Percentiles rank a stretch among this genome's conserved stretches.
Conservation (phyloP, 2,797 vertebrate genomes). For the Anomalospiza imberbis region DNA sequence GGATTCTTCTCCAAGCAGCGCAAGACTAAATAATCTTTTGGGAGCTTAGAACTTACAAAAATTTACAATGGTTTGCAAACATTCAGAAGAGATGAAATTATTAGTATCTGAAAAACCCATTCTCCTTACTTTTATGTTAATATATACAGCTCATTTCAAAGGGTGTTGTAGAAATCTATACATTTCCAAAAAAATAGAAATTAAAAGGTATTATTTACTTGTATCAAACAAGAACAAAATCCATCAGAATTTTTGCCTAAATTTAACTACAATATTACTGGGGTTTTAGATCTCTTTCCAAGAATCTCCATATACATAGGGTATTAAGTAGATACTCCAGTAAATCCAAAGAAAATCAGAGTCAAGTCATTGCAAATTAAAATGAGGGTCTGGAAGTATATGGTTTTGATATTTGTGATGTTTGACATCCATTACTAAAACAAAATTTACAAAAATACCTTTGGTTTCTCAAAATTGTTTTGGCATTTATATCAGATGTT, state of each 20-base stretch:
- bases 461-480: neutral
- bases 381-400: neutral
- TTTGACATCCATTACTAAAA: neutral
- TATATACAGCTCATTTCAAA: neutral
- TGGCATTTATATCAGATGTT: neutral
- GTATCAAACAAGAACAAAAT: neutral
- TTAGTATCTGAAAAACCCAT: neutral
- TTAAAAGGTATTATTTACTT: neutral
- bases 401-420: neutral
- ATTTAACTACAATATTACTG: neutral
- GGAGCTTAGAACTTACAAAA: neutral
- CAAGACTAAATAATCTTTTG: neutral
- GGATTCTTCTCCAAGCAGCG: neutral
- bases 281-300: neutral
- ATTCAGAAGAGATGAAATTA: neutral
- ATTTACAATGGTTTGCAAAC: neutral
- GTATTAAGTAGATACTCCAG: neutral
- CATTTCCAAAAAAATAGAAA: neutral
- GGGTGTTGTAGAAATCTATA: neutral
- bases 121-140: neutral
- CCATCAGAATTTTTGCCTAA: neutral
- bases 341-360: neutral
- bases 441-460: neutral
- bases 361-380: neutral
- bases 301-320: neutral